A percentile compares a stretch with the other conserved stretches of the same genome.
phyloP scores from a whole-genome alignment of 2,888 invertebrate species.

The Danaus chrysippus region DNA sequence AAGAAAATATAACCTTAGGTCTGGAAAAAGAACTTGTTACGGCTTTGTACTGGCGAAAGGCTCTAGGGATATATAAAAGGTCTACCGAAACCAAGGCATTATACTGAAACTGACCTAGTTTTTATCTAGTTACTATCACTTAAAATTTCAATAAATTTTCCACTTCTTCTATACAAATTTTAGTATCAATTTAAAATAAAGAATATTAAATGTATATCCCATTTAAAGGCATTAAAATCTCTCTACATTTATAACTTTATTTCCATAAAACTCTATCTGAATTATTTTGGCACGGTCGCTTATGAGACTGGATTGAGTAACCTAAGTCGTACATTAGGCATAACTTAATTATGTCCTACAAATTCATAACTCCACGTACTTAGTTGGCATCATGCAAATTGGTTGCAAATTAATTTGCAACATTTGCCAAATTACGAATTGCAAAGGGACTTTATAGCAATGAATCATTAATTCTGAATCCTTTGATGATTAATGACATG shows the following conservation, averaged over 20 bases:
- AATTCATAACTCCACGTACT: slow-evolving; percentile 4
- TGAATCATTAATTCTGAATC: slow-evolving; percentile 8
- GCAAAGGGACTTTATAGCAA: slow-evolving; percentile 4
- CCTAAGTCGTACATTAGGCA: too few species aligned
- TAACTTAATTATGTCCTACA: neutral
- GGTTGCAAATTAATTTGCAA: slow-evolving; percentile 7
- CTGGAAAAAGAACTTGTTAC: neutral
- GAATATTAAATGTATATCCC: too few species aligned
- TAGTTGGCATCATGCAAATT: slow-evolving; percentile 6
- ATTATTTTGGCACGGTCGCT: too few species aligned
- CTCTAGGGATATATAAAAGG: neutral
- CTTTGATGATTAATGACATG: slow-evolving; percentile 6
- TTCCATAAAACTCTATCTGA: too few species aligned
- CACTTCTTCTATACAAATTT: neutral
- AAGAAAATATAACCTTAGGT: too few species aligned
- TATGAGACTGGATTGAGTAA: too few species aligned
- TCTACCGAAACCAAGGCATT: neutral
- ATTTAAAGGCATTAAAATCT: too few species aligned
- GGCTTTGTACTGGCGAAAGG: neutral
- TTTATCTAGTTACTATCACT: neutral
- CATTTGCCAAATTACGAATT: slow-evolving; percentile 7
- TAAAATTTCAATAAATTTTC: slow-evolving; percentile 2
- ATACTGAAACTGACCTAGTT: neutral
- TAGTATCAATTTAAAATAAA: neutral
- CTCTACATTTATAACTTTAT: too few species aligned